Evolutionary conservation across 92 coral and sea anemone species (phyloP).

Genomic region (Muricea muricata): DNA sequence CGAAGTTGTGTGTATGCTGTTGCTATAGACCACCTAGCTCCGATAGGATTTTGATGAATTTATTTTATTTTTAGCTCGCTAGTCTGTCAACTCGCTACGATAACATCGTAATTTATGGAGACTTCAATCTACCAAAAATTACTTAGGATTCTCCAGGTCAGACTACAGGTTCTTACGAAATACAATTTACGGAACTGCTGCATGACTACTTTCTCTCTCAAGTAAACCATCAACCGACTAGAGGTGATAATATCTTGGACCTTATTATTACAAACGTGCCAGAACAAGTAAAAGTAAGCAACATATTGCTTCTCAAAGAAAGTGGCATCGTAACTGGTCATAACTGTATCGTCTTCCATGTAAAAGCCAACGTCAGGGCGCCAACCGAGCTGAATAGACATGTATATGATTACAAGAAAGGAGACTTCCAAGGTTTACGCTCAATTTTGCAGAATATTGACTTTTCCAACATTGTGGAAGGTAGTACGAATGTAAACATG

Average conservation of each 20-base stretch:
- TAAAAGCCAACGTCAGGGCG: constrained; percentile 26
- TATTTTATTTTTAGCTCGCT: constrained; percentile 34
- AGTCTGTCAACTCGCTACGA: constrained; percentile 21
- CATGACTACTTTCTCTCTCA: constrained; percentile 38
- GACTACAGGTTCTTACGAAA: constrained; percentile 40
- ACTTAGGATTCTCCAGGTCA: constrained; percentile 42
- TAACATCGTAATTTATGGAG: constrained; percentile 47
- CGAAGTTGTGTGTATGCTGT: constrained; percentile 2
- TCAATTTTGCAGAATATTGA: constrained; percentile 19
- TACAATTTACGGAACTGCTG: constrained; percentile 26
- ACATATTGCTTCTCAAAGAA: not conserved
- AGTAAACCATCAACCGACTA: constrained; percentile 23
- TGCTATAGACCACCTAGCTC: constrained; percentile 42
- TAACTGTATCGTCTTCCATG: not conserved
- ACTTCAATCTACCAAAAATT: constrained; percentile 48
- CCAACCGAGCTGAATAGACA: constrained; percentile 37
- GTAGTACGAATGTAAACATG: constrained; percentile 38
- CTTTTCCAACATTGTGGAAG: constrained; percentile 28
- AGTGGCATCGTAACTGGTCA: constrained; percentile 22
- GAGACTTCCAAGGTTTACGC: constrained; percentile 61
- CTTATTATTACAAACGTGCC: constrained; percentile 5
- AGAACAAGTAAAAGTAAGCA: not conserved
- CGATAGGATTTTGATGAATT: constrained; percentile 33
- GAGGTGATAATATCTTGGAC: constrained; percentile 1
- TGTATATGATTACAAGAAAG: constrained; percentile 61